phyloP scores from a whole-genome alignment of 1,140 invertebrate species.

The Pseudomyrmex cubaensis region DNA sequence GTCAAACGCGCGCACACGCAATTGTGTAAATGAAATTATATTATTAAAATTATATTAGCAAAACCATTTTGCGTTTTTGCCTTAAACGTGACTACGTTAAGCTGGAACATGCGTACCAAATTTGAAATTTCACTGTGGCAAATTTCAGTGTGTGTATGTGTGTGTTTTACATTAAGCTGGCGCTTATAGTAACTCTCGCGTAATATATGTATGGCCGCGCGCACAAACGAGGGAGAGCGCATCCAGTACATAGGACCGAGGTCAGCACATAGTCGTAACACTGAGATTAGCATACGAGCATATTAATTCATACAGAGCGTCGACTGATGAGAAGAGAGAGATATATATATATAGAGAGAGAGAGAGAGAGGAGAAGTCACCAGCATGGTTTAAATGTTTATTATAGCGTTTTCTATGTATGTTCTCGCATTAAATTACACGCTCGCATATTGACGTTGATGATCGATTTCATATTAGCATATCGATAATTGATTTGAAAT shows the following conservation, averaged over 20 bases:
- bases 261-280: slow-evolving; percentile 33
- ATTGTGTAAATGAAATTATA: too few relatives aligned
- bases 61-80: not conserved
- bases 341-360: not conserved
- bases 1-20: not conserved
- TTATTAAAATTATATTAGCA: not conserved
- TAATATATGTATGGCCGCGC: slow-evolving; percentile 31
- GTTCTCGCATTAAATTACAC: not conserved
- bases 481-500: slow-evolving; percentile 56
- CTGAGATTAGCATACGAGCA: slow-evolving; percentile 57
- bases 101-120: slow-evolving; percentile 1
- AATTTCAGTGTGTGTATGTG: slow-evolving; percentile 3
- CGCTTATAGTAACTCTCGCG: slow-evolving; percentile 41
- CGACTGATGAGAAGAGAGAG: not conserved
- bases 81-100: not conserved
- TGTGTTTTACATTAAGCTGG: slow-evolving; percentile 42
- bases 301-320: slow-evolving; percentile 55
- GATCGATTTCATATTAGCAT: slow-evolving; percentile 55
- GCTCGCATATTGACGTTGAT: slow-evolving; percentile 7
- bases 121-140: slow-evolving; percentile 36
- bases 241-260: slow-evolving; percentile 28
- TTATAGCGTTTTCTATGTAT: slow-evolving; percentile 29
- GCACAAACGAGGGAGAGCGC: slow-evolving; percentile 39
- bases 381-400: slow-evolving; percentile 24
- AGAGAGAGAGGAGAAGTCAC: slow-evolving; percentile 1